These are phyloP conservation scores for Leucophora obtusa DNA, from an alignment of 2,888 invertebrate species.

Conservation along the genomic window DNA sequence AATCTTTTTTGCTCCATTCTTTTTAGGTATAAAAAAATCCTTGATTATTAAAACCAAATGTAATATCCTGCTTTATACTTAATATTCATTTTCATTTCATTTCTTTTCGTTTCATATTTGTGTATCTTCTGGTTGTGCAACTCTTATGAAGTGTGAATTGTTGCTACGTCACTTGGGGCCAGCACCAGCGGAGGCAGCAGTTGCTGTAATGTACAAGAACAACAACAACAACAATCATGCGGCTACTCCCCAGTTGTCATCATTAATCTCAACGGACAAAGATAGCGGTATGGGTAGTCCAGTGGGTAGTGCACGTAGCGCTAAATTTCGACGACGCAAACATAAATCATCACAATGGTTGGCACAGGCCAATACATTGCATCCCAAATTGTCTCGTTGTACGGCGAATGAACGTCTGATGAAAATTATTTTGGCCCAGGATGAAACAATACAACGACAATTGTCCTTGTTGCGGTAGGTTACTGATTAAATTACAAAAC, in stretches of 20 bases:
- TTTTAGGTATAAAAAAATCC: not conserved
- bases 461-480: slow-evolving; percentile 76
- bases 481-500: slow-evolving; percentile 3
- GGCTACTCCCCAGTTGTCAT: slow-evolving; percentile 68
- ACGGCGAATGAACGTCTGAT: slow-evolving; percentile 79
- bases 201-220: slow-evolving; percentile 44
- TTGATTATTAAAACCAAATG: not conserved
- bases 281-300: slow-evolving; percentile 78
- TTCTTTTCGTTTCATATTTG: not conserved
- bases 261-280: slow-evolving; percentile 74
- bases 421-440: slow-evolving; percentile 81
- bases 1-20: slow-evolving; percentile 10
- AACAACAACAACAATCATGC: slow-evolving; percentile 46
- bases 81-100: not conserved
- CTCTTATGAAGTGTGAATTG: slow-evolving; percentile 72
- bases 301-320: slow-evolving; percentile 76
- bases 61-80: slow-evolving; percentile 14
- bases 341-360: slow-evolving; percentile 72
- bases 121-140: slow-evolving; percentile 14
- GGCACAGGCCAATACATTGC: slow-evolving; percentile 74
- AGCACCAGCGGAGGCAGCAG: slow-evolving; percentile 40
- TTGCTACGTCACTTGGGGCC: slow-evolving; percentile 72
- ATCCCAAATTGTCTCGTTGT: slow-evolving; percentile 72
- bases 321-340: slow-evolving; percentile 74
- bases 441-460: slow-evolving; percentile 80